A percentile compares a stretch with the other conserved stretches of the same genome.
These are phyloP conservation scores for Helarctos malayanus DNA, from an alignment of 2,797 vertebrate genomes.

Conservation along the genomic window DNA sequence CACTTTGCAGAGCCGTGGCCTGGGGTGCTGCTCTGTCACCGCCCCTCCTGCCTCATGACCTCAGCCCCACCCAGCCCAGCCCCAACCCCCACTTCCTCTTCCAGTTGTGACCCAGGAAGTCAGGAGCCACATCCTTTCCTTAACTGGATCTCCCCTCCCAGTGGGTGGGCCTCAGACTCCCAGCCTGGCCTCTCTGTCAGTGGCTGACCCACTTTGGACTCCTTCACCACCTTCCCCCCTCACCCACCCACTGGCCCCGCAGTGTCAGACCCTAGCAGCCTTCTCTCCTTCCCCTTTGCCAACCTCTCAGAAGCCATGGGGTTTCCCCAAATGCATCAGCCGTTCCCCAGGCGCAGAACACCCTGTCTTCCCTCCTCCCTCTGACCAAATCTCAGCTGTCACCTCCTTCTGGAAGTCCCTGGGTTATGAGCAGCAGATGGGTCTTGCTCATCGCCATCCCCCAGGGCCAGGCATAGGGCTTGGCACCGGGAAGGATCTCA, in stretches of 20 bases:
- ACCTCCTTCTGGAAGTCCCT: background rate
- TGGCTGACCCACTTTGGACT: background rate
- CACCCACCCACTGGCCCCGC: background rate
- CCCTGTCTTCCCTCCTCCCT: background rate
- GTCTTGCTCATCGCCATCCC: background rate
- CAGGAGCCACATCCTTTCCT: background rate
- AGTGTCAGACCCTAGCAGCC: fast-evolving
- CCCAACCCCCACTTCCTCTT: constrained; percentile 67
- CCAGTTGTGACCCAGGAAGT: background rate
- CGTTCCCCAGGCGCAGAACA: fast-evolving
- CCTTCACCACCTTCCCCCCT: background rate
- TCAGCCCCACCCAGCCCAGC: constrained; percentile 11
- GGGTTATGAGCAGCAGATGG: background rate
- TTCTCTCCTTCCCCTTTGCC: background rate
- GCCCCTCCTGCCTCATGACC: background rate
- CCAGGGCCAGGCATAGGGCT: background rate
- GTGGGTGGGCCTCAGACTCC: background rate
- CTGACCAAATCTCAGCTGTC: background rate
- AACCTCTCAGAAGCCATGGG: background rate
- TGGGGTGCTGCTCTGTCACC: background rate
- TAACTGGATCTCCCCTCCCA: background rate
- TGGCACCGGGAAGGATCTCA: background rate
- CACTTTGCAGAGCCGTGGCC: background rate
- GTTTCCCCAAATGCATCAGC: background rate
- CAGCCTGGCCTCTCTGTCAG: background rate